These are phyloP conservation scores for Actinemys pallida DNA, from an alignment of 2,113 vertebrate species.

Conservation along the genomic window DNA sequence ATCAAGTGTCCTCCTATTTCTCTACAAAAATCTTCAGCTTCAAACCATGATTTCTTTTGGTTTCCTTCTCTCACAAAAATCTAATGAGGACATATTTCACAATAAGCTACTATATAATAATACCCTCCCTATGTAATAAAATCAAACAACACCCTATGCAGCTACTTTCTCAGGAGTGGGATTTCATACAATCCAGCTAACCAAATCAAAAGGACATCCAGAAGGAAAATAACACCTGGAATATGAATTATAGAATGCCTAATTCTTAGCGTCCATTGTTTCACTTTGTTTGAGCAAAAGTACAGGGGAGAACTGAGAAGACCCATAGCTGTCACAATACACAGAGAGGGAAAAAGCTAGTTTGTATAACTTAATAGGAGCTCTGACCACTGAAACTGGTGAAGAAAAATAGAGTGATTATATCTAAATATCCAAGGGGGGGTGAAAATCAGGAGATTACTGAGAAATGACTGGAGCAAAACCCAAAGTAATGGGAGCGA, in stretches of 20 bases:
- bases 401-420: neutral
- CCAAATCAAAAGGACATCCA: neutral
- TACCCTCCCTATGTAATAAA: neutral
- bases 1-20: slow-evolving; percentile 87
- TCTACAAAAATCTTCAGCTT: slow-evolving; percentile 88
- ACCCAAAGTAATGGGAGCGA: neutral
- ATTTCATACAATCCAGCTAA: neutral
- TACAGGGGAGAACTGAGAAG: neutral
- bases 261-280: neutral
- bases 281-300: neutral
- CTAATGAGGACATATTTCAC: slow-evolving; percentile 44
- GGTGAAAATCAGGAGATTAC: neutral
- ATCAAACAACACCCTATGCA: neutral
- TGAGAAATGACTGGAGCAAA: neutral
- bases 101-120: neutral
- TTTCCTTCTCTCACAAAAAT: slow-evolving; percentile 70
- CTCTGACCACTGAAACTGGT: neutral
- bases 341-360: neutral
- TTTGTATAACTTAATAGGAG: neutral
- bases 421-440: accelerated
- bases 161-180: neutral
- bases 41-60: slow-evolving; percentile 87
- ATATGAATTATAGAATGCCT: neutral
- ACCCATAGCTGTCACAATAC: neutral
- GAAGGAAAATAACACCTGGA: neutral